These are phyloP conservation scores for Oryctes rhinoceros DNA, from an alignment of 1,140 invertebrate genomes.

Conservation along the genomic window DNA sequence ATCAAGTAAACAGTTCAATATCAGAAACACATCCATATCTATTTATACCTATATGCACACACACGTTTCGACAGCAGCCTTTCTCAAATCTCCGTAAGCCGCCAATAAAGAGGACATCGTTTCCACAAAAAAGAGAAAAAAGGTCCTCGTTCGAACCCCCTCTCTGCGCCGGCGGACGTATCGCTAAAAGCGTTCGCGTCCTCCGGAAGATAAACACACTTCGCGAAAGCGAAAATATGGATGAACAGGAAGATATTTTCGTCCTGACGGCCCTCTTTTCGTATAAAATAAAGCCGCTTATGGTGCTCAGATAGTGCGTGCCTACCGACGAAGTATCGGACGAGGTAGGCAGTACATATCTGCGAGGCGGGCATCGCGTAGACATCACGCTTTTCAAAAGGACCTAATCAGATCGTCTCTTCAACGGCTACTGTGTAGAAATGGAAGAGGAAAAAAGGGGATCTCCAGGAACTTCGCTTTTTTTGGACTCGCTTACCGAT, in stretches of 20 bases:
- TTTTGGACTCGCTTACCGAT: too few relatives aligned
- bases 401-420: conserved; percentile 7
- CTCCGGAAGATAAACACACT: conserved; percentile 1
- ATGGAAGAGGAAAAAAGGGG: neutral
- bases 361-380: neutral
- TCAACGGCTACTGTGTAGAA: neutral
- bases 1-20: too few relatives aligned
- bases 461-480: neutral
- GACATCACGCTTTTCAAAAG: neutral
- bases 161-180: too few relatives aligned
- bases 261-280: neutral
- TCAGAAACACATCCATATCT: too few relatives aligned
- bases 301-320: neutral
- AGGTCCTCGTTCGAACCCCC: too few relatives aligned
- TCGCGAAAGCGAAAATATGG: conserved; percentile 5
- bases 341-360: neutral
- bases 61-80: too few relatives aligned
- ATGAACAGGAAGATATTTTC: neutral
- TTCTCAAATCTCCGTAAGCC: too few relatives aligned
- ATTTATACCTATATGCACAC: too few relatives aligned
- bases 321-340: neutral
- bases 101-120: too few relatives aligned
- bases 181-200: neutral
- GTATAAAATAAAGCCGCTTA: conserved; percentile 6
- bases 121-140: too few relatives aligned